A percentile compares a stretch with the other conserved stretches of the same genome.
These are phyloP conservation scores for Adelphocoris suturalis DNA, from an alignment of 2,888 invertebrate species.

Conservation along the genomic window DNA sequence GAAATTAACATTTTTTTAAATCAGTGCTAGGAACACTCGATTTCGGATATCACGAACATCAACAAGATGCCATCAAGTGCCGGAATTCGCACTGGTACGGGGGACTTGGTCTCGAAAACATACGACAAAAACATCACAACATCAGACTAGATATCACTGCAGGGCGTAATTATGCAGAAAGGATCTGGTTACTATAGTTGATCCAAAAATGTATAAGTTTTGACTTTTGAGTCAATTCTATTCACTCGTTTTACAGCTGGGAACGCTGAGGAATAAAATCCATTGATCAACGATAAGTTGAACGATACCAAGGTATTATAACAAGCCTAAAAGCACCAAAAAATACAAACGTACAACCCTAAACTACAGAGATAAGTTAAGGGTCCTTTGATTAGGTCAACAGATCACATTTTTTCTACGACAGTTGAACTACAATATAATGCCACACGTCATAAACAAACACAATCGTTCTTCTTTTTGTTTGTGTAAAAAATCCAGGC, in stretches of 20 bases:
- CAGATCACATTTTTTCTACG: background rate
- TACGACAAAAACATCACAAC: constrained; percentile 59
- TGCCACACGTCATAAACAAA: background rate
- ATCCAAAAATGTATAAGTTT: background rate
- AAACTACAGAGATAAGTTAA: background rate
- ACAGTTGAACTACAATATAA: background rate
- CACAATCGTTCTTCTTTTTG: no score
- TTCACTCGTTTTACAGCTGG: constrained; percentile 26
- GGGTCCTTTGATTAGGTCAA: constrained; percentile 6
- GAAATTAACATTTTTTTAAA: background rate
- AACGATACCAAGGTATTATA: background rate
- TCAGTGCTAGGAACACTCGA: constrained; percentile 66
- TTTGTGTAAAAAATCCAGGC: no score
- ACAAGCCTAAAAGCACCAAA: constrained; percentile 49
- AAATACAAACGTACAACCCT: background rate
- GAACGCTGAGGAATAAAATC: constrained; percentile 1
- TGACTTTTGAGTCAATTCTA: background rate
- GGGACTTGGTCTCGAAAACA: constrained; percentile 57
- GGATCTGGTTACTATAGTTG: background rate
- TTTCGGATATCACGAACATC: constrained; percentile 55
- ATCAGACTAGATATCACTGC: constrained; percentile 62
- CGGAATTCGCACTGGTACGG: constrained; percentile 19
- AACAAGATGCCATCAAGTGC: constrained; percentile 26
- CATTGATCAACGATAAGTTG: background rate
- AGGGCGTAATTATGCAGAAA: constrained; percentile 17